phyloP scores from a whole-genome alignment of 2,797 vertebrate species.

The Furcifer pardalis region DNA sequence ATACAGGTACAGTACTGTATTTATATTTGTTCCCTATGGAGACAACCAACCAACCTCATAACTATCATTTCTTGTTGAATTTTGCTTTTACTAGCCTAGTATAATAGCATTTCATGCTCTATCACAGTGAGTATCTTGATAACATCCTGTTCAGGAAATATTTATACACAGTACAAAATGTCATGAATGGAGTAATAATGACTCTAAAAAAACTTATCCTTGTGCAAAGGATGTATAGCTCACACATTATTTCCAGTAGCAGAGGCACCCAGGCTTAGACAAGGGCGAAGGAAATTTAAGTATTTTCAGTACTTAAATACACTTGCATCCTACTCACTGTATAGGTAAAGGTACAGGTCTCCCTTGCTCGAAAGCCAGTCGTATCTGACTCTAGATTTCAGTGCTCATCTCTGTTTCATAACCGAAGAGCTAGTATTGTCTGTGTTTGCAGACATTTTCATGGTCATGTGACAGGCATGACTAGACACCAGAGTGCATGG shows the following conservation, averaged over 20 bases:
- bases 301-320: background rate
- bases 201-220: conserved; percentile 14
- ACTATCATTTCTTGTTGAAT: background rate
- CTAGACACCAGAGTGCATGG: no score
- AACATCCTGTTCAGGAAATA: conserved; percentile 32
- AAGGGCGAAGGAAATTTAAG: background rate
- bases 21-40: background rate
- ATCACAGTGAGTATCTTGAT: conserved; percentile 27
- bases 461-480: no score
- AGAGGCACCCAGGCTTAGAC: background rate
- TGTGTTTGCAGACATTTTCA: no score
- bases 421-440: no score
- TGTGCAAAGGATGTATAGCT: background rate
- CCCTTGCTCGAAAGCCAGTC: no score
- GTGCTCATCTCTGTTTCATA: no score
- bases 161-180: conserved; percentile 15
- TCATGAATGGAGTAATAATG: conserved; percentile 14
- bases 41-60: background rate
- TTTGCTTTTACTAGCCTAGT: conserved; percentile 3
- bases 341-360: no score
- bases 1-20: no score
- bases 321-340: no score
- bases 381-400: no score
- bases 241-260: background rate
- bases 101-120: conserved; percentile 6